phyloP scores from a whole-genome alignment of 2,113 vertebrate genomes.

The Telmatochromis brichardi region DNA sequence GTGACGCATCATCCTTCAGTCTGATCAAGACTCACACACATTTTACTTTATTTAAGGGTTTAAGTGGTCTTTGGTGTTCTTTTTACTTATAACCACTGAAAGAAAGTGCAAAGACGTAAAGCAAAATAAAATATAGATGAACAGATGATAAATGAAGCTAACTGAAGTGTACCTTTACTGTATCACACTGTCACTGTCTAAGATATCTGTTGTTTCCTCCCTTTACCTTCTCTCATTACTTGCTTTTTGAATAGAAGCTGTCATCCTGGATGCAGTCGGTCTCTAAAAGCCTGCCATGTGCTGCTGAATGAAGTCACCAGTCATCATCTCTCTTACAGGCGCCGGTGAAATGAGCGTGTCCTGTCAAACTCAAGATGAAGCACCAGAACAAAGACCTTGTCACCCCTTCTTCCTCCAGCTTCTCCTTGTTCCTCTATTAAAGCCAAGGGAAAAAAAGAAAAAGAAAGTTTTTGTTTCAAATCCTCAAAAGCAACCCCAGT shows the following conservation, averaged over 20 bases:
- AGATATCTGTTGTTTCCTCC: background rate
- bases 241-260: background rate
- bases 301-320: constrained; percentile 50
- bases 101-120: background rate
- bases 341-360: constrained; percentile 20
- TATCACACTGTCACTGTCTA: background rate
- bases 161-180: background rate
- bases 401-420: background rate
- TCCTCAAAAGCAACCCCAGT: background rate
- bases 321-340: constrained; percentile 35
- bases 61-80: background rate
- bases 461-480: background rate
- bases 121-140: background rate
- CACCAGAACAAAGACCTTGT: background rate
- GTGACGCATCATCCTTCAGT: background rate
- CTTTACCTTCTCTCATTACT: background rate
- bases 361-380: constrained; percentile 44
- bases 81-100: background rate
- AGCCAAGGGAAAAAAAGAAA: background rate
- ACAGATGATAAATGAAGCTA: background rate
- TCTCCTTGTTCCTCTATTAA: background rate
- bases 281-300: constrained; percentile 7
- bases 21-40: background rate
- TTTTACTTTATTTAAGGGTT: background rate
- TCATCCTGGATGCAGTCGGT: background rate